These are phyloP conservation scores for Phylloscopus collybita DNA, from an alignment of 2,797 vertebrate genomes.

Conservation along the genomic window DNA sequence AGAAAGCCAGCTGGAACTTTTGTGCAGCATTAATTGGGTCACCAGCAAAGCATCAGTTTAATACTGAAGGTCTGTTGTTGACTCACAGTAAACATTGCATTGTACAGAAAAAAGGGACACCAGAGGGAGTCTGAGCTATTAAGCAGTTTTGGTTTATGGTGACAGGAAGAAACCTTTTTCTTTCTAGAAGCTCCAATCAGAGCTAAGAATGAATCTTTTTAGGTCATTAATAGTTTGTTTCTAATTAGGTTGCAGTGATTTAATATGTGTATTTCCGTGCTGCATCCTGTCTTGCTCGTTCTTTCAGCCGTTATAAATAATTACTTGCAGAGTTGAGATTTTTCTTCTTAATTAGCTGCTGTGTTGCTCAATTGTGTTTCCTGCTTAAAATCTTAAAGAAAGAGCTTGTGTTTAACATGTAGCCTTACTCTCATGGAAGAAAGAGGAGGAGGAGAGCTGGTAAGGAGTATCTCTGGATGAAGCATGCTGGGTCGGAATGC, in stretches of 20 bases:
- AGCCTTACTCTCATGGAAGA: neutral
- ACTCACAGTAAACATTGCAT: neutral
- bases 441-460: neutral
- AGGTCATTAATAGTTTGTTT: conserved; percentile 16
- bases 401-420: neutral
- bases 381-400: neutral
- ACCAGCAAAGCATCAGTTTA: neutral
- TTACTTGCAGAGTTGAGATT: neutral
- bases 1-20: conserved; percentile 3
- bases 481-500: neutral
- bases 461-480: neutral
- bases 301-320: neutral
- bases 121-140: conserved; percentile 42
- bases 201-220: conserved; percentile 19
- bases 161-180: neutral
- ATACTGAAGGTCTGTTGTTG: neutral
- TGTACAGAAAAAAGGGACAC: conserved; percentile 4
- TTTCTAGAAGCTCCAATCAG: neutral
- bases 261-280: neutral
- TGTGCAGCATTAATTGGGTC: conserved; percentile 3
- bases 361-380: neutral
- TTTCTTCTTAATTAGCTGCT: conserved; percentile 43
- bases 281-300: neutral
- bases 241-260: conserved; percentile 13
- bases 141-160: neutral